Evolutionary conservation across 2,113 vertebrate species (phyloP).

Genomic region (Fregetta grallaria): DNA sequence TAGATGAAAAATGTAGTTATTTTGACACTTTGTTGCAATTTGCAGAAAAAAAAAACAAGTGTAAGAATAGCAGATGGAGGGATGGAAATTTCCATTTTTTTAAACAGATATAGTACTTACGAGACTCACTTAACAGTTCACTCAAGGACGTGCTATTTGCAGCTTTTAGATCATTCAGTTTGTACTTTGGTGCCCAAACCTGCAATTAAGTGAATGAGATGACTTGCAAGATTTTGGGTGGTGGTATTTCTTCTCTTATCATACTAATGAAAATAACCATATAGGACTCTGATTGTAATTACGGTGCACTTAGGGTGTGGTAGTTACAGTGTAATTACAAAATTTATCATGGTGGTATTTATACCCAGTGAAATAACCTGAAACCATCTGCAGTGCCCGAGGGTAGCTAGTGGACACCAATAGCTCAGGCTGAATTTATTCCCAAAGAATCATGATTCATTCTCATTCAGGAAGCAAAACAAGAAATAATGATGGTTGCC

Average conservation of each 20-base stretch:
- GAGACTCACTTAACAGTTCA: conserved; percentile 1
- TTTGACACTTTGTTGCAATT: not conserved
- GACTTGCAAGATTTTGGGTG: not conserved
- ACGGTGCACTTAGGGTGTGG: not conserved
- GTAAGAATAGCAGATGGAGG: conserved; percentile 39
- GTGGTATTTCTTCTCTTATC: not conserved
- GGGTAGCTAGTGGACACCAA: not conserved
- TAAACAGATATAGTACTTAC: not conserved
- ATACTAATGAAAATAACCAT: not conserved
- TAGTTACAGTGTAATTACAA: not conserved
- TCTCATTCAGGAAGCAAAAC: not conserved
- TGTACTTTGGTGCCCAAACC: not conserved
- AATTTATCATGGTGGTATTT: not conserved
- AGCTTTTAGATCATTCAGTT: not conserved
- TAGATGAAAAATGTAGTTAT: not conserved
- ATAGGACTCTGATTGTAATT: not conserved
- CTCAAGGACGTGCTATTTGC: not conserved
- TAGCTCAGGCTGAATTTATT: not conserved
- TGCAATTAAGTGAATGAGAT: not conserved
- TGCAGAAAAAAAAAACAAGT: not conserved
- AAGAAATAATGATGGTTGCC: not conserved
- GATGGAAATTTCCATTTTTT: conserved; percentile 40
- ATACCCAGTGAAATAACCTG: not conserved
- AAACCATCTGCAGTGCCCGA: not conserved
- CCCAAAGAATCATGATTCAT: not conserved